Evolutionary conservation across 2,888 invertebrate species (phyloP).

Genomic region (Polydrusus tereticollis): DNA sequence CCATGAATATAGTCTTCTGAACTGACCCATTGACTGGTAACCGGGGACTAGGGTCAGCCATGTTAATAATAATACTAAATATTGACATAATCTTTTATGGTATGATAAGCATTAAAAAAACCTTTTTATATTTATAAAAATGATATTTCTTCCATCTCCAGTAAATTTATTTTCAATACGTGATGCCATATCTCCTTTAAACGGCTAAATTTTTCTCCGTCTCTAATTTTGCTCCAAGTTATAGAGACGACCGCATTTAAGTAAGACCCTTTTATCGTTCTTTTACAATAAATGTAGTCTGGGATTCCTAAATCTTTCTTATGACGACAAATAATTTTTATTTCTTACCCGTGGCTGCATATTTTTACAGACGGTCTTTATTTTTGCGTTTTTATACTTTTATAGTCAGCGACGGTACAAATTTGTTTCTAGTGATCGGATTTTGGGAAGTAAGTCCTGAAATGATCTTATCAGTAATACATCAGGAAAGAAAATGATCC

Average conservation of each 20-base stretch:
- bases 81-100: too few species aligned
- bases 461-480: too few species aligned
- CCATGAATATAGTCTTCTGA: too few species aligned
- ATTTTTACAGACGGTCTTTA: not conserved
- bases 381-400: conserved; percentile 3
- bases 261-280: conserved; percentile 37
- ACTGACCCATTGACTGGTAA: too few species aligned
- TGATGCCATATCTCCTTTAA: conserved; percentile 39
- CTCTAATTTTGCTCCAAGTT: conserved; percentile 44
- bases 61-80: too few species aligned
- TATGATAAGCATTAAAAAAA: too few species aligned
- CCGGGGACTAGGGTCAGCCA: too few species aligned
- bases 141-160: not conserved
- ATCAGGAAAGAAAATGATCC: too few species aligned
- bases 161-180: conserved; percentile 35
- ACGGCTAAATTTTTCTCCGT: conserved; percentile 41
- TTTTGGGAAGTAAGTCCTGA: too few species aligned
- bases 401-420: not conserved
- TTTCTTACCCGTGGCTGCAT: conserved; percentile 25
- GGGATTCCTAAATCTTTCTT: conserved; percentile 43
- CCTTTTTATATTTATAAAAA: conserved; percentile 6
- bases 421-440: too few species aligned
- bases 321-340: conserved; percentile 42
- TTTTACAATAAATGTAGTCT: conserved; percentile 43
- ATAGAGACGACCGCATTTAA: conserved; percentile 47